These are phyloP conservation scores for Yponomeuta evonymella DNA, from an alignment of 2,888 invertebrate genomes.

Conservation along the genomic window DNA sequence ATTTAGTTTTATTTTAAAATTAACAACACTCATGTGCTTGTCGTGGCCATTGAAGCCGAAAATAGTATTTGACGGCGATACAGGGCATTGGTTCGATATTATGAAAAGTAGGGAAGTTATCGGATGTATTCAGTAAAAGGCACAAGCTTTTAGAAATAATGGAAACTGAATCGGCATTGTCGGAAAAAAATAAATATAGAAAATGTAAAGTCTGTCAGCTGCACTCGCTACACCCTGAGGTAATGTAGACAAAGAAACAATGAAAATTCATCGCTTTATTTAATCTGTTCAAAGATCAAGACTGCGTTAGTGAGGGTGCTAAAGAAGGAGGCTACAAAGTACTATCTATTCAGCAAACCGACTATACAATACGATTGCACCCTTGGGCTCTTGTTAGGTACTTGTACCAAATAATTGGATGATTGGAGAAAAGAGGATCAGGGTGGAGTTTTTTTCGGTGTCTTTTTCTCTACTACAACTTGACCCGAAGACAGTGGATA, in stretches of 20 bases:
- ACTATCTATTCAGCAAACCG: too few relatives aligned
- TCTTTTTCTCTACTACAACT: too few relatives aligned
- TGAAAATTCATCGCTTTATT: background rate
- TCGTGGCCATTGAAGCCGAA: slow-evolving; percentile 64
- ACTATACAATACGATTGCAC: too few relatives aligned
- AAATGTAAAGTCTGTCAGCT: background rate
- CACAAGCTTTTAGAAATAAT: slow-evolving; percentile 16
- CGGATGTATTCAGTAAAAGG: slow-evolving; percentile 13
- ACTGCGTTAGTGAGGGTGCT: background rate
- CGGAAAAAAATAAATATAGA: background rate
- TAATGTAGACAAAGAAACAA: background rate
- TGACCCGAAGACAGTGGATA: too few relatives aligned
- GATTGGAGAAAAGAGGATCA: too few relatives aligned
- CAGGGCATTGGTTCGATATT: slow-evolving; percentile 41
- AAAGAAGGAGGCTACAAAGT: too few relatives aligned
- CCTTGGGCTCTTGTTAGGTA: too few relatives aligned
- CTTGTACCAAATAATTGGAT: too few relatives aligned
- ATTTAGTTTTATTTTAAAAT: background rate
- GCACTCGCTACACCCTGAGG: background rate
- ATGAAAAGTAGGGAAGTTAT: slow-evolving; percentile 25
- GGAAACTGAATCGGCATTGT: background rate
- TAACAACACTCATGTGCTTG: slow-evolving; percentile 19
- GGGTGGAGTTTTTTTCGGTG: too few relatives aligned
- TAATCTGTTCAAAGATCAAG: background rate
- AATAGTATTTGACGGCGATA: slow-evolving; percentile 51